phyloP scores from a whole-genome alignment of 1,140 invertebrate genomes.

The Drosophila willistoni region DNA sequence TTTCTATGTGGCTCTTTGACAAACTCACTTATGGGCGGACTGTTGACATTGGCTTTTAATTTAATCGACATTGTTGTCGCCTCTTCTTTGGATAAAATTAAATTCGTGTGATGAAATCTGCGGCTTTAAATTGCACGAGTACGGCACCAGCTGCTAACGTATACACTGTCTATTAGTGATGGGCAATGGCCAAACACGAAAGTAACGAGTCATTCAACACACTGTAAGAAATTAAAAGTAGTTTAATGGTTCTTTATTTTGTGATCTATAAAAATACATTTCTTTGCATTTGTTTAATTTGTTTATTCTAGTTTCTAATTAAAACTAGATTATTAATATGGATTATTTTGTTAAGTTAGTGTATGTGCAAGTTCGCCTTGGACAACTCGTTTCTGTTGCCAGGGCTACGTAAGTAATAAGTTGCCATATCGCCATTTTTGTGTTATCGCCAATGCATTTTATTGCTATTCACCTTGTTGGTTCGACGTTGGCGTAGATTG shows the following conservation, averaged over 20 bases:
- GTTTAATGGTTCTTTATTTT: too few species aligned
- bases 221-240: background rate
- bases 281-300: too few species aligned
- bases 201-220: slow-evolving; percentile 1
- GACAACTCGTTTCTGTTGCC: background rate
- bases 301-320: too few species aligned
- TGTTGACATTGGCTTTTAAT: slow-evolving; percentile 79
- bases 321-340: too few species aligned
- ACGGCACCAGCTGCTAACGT: slow-evolving; percentile 50
- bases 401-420: background rate
- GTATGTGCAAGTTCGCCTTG: background rate
- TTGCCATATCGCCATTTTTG: background rate
- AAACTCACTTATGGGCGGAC: slow-evolving; percentile 82
- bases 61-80: slow-evolving; percentile 70
- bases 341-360: background rate
- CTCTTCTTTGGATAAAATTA: slow-evolving; percentile 85
- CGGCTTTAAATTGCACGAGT: slow-evolving; percentile 46
- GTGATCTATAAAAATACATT: too few species aligned
- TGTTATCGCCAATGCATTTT: background rate
- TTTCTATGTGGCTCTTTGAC: background rate
- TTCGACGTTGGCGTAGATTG: slow-evolving; percentile 1
- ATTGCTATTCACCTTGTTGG: background rate
- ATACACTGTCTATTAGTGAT: slow-evolving; percentile 38
- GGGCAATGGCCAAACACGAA: background rate
- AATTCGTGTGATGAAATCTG: slow-evolving; percentile 58